A percentile compares a stretch with the other conserved stretches of the same genome.
Evolutionary conservation across 2,888 invertebrate genomes (phyloP).

Genomic region (Athalia circularis): DNA sequence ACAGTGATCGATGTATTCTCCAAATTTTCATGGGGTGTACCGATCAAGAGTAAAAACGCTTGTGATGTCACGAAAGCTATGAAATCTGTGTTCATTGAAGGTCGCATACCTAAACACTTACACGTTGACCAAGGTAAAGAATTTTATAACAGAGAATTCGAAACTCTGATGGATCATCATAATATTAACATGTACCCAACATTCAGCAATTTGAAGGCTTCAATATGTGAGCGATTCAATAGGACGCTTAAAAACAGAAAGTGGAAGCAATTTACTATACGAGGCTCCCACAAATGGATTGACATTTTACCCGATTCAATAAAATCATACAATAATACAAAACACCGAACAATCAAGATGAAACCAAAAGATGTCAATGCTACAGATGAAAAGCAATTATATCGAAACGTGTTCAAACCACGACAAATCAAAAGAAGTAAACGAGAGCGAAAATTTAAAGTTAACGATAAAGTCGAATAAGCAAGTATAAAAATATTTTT

Average conservation of each 20-base stretch:
- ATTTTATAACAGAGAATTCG: constrained; percentile 1
- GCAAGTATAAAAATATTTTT: no score
- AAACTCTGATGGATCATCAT: background rate
- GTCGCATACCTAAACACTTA: constrained; percentile 45
- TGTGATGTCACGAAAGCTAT: constrained; percentile 57
- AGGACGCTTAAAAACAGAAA: constrained; percentile 61
- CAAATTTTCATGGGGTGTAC: constrained; percentile 67
- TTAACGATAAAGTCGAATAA: no score
- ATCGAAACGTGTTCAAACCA: no score
- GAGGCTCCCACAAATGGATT: constrained; percentile 53
- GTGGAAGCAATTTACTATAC: constrained; percentile 57
- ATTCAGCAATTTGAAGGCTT: constrained; percentile 55
- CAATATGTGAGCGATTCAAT: constrained; percentile 61
- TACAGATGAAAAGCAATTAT: no score
- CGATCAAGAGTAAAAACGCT: constrained; percentile 65
- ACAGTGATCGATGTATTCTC: constrained; percentile 70
- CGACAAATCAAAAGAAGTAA: no score
- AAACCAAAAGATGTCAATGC: constrained; percentile 59
- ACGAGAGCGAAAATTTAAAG: no score
- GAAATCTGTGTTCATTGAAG: constrained; percentile 46
- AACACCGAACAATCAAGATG: constrained; percentile 62
- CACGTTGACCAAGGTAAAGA: constrained; percentile 12
- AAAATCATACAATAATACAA: constrained; percentile 54
- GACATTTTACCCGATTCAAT: constrained; percentile 54
- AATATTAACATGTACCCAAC: constrained; percentile 16